Evolutionary conservation across 2,797 vertebrate genomes (phyloP).

Genomic region (Takifugu ocellatus): DNA sequence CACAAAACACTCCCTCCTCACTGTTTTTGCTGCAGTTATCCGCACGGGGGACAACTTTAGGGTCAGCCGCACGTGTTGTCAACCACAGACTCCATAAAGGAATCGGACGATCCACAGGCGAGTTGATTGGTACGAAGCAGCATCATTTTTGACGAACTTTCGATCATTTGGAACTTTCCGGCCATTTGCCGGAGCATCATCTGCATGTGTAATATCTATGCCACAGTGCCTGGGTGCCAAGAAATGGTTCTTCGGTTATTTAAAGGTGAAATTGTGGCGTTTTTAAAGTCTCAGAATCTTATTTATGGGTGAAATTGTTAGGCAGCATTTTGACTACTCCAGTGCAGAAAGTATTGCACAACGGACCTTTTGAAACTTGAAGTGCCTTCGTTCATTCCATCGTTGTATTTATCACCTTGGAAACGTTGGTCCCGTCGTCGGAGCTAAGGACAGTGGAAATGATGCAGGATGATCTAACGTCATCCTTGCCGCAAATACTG

Average conservation of each 20-base stretch:
- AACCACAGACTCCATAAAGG: background rate
- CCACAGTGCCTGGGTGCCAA: slow-evolving; percentile 2
- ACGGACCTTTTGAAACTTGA: slow-evolving; percentile 40
- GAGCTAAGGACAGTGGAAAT: slow-evolving; percentile 29
- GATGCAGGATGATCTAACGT: slow-evolving; percentile 7
- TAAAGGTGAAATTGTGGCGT: background rate
- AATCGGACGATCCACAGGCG: background rate
- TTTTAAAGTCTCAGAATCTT: too few species aligned
- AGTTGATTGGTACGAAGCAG: too few species aligned
- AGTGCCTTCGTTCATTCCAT: slow-evolving; percentile 71
- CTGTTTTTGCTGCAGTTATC: slow-evolving; percentile 5
- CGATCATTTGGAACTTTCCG: too few species aligned
- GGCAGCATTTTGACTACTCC: slow-evolving; percentile 9
- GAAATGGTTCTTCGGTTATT: background rate
- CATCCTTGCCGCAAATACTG: slow-evolving; percentile 11
- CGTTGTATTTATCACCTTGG: slow-evolving; percentile 25
- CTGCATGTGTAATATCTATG: background rate
- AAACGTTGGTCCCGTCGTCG: slow-evolving; percentile 10
- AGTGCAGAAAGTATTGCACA: too few species aligned
- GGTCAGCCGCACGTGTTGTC: slow-evolving; percentile 4
- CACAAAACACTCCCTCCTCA: slow-evolving; percentile 32
- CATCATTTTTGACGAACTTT: background rate
- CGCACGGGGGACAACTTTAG: slow-evolving; percentile 28
- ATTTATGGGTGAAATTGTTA: too few species aligned
- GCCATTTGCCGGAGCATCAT: background rate